Evolutionary conservation across 2,113 vertebrate species (phyloP), one percentile per base, ranked within the genome.

Genomic region (Poecilia latipinna): DNA sequence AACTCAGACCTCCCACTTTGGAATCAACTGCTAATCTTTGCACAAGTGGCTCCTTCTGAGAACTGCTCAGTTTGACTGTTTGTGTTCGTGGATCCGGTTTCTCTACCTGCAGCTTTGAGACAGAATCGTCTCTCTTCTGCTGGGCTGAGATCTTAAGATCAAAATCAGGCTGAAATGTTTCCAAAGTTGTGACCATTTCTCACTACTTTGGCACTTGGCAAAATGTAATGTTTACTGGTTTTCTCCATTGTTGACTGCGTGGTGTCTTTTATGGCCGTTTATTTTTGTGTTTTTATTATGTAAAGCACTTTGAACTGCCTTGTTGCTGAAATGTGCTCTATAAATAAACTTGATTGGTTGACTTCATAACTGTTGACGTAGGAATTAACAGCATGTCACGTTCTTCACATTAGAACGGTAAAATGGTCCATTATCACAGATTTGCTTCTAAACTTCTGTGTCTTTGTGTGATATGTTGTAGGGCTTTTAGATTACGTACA

Each of bases 1-100:
- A 83, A 82, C 78, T 35, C 37, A 89, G 90, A 92, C 92, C 92
- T 90, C 91, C 87, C 89, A 91, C 82, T 65, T 61, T 79, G 83
- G 81, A 88, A 83, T 82, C 77, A 87, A 66, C 78, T 62, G 57
- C 87, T 90, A 89, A 90, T 90, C 82, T 87, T 75, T 61, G 80
- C 77, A 81, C 74, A 82, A 89, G 78, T 70, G 61, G 65, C 78
- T 64, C 81, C 65, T 65, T 83, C 68, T 89, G 64, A 77, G 70
- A 69, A 3, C 73, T 66, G 78, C 72, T 74, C 68, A 65, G 33
- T 73, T 76, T 69, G 62, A 68, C 74, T 87, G 88, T 81, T 86
- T 84, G 65, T 72, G 61, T 64, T 79, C 39, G 65, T 39, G 61
- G 78, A 77, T 87, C 74, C 77, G 44, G 67, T 93, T 88, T 87